Base-by-base conservation (phyloP, 2,888 invertebrate genomes). In the Lagria hirta region DNA sequence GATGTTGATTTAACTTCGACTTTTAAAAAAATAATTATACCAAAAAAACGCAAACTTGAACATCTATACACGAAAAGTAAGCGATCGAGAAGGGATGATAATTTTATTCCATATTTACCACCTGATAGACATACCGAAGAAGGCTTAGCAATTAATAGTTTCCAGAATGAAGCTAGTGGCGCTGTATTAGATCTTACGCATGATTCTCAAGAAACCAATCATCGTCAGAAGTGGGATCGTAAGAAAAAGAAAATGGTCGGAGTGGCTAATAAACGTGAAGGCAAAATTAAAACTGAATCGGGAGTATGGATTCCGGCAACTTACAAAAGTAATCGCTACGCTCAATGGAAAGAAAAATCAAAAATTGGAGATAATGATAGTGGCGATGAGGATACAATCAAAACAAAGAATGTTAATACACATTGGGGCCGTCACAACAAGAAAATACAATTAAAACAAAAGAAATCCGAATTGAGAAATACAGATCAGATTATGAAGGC, bases 231-330 rank as follows among this genome's bases (percentile, higher is more conserved):
- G 65, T 96, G 98, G 98, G 97, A 98, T 75, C 80, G 94, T 30
- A 93, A 94, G 68, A 86, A 89, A 71, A 98, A 97, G 80, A 96
- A 92, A 75, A 95, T 93, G 85, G 85, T 98, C 17, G 78, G 82
- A 14, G 78, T 80, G 1, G 77, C 77, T 48, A 73, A 78, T 54
- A 61, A 71, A 1, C 81, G 82, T 54, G 71, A 73, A 12, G 86
- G 85, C 37, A 91, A 88, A 73, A 95, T 99, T 52, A 85, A 86
- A 59, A 97, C 97, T 0, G 99, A 99, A 74, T 94, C 94, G 47
- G 99, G 97, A 10, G 84, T 81, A 0, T 91, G 92, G 83, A 93
- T 99, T 57, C 87, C 96, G 0, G 92, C 96, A 1, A 86, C 90
- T 0, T 98, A 90, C 74, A 96, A 96, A 73, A 88, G 91, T 46